phyloP scores from a whole-genome alignment of 2,888 invertebrate genomes.

The Stomorhina lunata region DNA sequence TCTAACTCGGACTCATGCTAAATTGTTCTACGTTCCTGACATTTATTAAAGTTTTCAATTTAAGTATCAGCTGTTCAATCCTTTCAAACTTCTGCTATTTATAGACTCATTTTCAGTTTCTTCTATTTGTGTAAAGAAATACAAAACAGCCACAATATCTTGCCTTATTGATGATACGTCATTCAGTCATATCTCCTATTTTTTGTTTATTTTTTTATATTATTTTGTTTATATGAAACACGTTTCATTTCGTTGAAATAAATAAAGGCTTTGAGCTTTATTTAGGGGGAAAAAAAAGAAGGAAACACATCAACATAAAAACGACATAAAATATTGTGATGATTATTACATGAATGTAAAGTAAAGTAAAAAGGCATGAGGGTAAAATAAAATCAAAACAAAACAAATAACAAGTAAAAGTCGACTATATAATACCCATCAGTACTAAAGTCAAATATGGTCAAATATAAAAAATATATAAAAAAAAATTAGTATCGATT shows the following conservation, averaged over 20 bases:
- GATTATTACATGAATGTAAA: conserved; percentile 48
- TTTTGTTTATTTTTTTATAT: neutral
- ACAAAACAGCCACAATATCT: conserved; percentile 60
- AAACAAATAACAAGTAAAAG: neutral
- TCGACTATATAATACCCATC: too few species aligned
- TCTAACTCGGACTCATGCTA: too few species aligned
- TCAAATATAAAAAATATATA: too few species aligned
- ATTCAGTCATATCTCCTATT: conserved; percentile 39
- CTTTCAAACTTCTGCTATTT: neutral
- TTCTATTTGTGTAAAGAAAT: neutral
- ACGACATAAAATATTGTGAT: conserved; percentile 56
- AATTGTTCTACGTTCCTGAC: too few species aligned
- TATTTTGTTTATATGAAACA: conserved; percentile 40
- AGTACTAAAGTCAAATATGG: too few species aligned
- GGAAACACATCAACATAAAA: conserved; percentile 52
- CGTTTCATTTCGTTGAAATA: conserved; percentile 56
- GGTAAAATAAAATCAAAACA: conserved; percentile 12
- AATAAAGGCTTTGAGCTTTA: conserved; percentile 53
- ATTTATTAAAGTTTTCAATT: too few species aligned
- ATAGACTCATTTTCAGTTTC: neutral
- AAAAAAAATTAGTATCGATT: too few species aligned
- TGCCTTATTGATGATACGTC: conserved; percentile 56
- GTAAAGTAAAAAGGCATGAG: conserved; percentile 37
- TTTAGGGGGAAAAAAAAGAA: conserved; percentile 44
- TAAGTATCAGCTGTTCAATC: too few species aligned